Conservation (phyloP, 92 coral and sea anemone genomes). For the Actinostola sp. region DNA sequence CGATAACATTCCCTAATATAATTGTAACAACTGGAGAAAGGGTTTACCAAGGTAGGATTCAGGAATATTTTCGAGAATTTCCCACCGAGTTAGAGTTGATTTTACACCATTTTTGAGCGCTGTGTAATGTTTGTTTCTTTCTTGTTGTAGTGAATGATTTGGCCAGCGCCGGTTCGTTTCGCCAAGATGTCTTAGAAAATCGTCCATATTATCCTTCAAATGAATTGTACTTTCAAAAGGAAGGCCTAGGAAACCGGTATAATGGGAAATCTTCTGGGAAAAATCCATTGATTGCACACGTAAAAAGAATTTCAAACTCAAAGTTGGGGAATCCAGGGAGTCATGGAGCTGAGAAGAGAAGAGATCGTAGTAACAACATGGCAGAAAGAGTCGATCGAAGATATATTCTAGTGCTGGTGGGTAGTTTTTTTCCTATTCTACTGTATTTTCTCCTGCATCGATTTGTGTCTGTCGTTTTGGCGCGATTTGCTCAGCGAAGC, state of each 20-base stretch:
- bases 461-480: conserved; percentile 17
- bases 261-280: background rate
- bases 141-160: conserved; percentile 59
- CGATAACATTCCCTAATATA: conserved; percentile 64
- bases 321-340: background rate
- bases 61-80: conserved; percentile 17
- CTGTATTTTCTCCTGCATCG: background rate
- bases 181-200: conserved; percentile 36
- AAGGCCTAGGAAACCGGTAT: conserved; percentile 1
- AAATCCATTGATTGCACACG: conserved; percentile 3
- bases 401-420: conserved; percentile 80
- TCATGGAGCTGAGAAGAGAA: background rate
- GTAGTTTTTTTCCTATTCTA: conserved; percentile 19
- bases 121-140: conserved; percentile 61
- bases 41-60: conserved; percentile 48
- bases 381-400: conserved; percentile 23
- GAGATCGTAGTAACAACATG: background rate
- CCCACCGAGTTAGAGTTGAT: background rate
- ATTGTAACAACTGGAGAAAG: conserved; percentile 49
- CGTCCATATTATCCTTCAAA: conserved; percentile 15
- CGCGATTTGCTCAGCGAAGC: background rate
- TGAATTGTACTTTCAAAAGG: conserved; percentile 8
- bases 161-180: conserved; percentile 81
- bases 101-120: conserved; percentile 20
- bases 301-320: conserved; percentile 13